These are phyloP conservation scores for Suncus etruscus DNA, from an alignment of 2,113 vertebrate species.

Conservation along the genomic window DNA sequence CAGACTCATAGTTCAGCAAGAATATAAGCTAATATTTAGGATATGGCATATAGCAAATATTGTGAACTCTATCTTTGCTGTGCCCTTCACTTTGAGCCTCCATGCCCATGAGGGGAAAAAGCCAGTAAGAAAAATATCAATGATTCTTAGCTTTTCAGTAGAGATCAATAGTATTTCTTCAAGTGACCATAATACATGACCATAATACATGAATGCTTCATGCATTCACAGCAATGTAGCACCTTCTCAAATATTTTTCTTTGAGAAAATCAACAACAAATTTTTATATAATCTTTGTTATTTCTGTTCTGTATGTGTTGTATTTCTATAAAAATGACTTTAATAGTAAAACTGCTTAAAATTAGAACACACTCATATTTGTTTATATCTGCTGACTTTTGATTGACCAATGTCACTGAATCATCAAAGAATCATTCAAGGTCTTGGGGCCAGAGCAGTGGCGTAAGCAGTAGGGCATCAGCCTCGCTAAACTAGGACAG, in stretches of 20 bases:
- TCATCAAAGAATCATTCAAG: no score
- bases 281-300: conserved; percentile 3
- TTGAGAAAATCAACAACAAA: conserved; percentile 42
- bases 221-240: neutral
- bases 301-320: neutral
- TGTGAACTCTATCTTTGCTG: no score
- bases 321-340: neutral
- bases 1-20: no score
- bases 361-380: conserved; percentile 22
- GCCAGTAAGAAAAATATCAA: conserved; percentile 60
- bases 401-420: no score
- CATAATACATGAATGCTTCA: conserved; percentile 49
- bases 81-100: no score
- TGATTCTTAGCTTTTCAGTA: conserved; percentile 64
- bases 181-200: conserved; percentile 37
- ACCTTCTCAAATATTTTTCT: conserved; percentile 54
- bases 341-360: neutral
- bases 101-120: conserved; percentile 35
- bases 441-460: no score
- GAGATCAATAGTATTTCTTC: conserved; percentile 75
- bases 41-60: no score
- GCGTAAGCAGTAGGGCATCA: no score
- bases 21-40: no score
- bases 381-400: no score
- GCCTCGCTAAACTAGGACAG: no score